Percentiles rank a stretch among this genome's conserved stretches.
Evolutionary conservation across 2,888 invertebrate genomes (phyloP).

Genomic region (Phragmatobia fuliginosa): DNA sequence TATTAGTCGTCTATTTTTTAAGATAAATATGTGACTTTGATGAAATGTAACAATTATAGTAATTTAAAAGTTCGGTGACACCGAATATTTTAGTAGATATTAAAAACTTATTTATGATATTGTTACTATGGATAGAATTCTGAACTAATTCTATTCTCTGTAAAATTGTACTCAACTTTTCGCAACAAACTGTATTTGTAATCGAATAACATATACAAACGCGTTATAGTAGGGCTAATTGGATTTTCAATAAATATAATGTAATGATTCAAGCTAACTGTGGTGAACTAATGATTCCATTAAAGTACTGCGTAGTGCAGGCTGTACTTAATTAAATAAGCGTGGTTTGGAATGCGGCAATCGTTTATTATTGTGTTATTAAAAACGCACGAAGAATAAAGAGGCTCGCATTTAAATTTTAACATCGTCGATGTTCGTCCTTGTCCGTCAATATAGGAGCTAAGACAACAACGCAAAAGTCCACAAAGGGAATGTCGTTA

Average conservation of each 20-base stretch:
- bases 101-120: too few species aligned
- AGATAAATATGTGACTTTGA: neutral
- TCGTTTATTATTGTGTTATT: conserved; percentile 73
- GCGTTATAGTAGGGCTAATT: neutral
- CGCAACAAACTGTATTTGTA: neutral
- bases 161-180: neutral
- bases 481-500: neutral
- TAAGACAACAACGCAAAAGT: neutral
- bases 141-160: neutral
- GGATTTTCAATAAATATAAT: neutral
- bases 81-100: neutral
- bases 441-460: conserved; percentile 52
- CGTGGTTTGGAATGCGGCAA: conserved; percentile 80
- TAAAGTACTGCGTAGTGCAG: conserved; percentile 40
- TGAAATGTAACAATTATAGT: neutral
- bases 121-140: too few species aligned
- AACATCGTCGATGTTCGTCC: too few species aligned
- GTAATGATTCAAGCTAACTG: conserved; percentile 42
- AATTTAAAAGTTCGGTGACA: neutral
- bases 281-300: conserved; percentile 41
- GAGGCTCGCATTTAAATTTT: conserved; percentile 76
- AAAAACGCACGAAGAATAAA: conserved; percentile 72
- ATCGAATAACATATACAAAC: neutral
- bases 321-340: conserved; percentile 49
- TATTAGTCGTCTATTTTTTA: neutral